phyloP scores from a whole-genome alignment of 2,797 vertebrate species.

The Antrozous pallidus region DNA sequence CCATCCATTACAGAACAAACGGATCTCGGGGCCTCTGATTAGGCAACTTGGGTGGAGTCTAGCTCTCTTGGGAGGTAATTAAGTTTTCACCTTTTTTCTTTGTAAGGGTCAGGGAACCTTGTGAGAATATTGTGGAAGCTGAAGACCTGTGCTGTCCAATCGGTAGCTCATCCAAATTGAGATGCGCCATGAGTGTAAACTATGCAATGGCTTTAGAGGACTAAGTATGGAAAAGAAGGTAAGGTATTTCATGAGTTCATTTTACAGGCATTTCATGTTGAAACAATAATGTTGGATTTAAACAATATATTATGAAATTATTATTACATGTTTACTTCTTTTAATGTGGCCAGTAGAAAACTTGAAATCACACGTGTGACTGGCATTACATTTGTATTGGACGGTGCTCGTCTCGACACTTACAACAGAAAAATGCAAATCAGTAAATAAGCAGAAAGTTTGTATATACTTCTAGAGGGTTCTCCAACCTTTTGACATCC shows the following conservation, averaged over 20 bases:
- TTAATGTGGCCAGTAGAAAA: neutral
- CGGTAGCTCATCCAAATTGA: neutral
- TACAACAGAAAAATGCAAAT: neutral
- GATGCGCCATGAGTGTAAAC: neutral
- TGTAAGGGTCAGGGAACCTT: neutral
- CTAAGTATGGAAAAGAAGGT: neutral
- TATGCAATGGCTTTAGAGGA: neutral
- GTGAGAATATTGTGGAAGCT: neutral
- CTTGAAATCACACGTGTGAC: neutral
- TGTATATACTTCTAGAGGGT: neutral
- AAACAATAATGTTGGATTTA: neutral
- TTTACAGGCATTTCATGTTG: neutral
- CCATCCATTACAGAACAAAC: neutral
- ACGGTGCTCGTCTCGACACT: neutral
- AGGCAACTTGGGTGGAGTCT: neutral
- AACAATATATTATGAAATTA: neutral
- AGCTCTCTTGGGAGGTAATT: constrained; percentile 5
- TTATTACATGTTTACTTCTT: neutral
- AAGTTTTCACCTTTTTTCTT: neutral
- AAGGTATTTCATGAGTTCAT: neutral
- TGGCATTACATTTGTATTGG: neutral
- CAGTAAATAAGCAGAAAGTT: neutral
- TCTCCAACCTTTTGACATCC: neutral
- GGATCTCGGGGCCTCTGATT: neutral
- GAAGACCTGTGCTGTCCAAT: neutral